Evolutionary conservation across 2,888 invertebrate species (phyloP).

Genomic region (Ramazzottius varieornatus): DNA sequence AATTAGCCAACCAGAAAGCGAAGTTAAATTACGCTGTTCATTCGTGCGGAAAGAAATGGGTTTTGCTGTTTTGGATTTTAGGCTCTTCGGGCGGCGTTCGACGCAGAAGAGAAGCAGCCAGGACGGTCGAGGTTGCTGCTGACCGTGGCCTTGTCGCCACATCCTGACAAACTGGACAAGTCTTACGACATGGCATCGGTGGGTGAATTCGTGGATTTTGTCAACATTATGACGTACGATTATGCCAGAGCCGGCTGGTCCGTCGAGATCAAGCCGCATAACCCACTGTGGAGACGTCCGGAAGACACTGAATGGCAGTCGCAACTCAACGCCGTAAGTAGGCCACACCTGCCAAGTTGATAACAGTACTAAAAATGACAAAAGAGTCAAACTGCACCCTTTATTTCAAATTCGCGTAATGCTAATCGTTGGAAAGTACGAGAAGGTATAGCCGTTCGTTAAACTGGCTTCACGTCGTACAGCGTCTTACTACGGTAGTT

Average conservation of each 20-base stretch:
- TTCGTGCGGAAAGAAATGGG: too few species aligned
- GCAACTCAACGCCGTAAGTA: slow-evolving; percentile 60
- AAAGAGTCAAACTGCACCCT: not conserved
- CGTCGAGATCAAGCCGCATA: slow-evolving; percentile 66
- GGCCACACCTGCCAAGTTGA: not conserved
- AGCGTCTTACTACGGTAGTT: not conserved
- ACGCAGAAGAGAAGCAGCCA: slow-evolving; percentile 53
- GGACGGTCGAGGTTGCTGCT: slow-evolving; percentile 49
- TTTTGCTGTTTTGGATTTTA: too few species aligned
- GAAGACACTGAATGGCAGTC: slow-evolving; percentile 59
- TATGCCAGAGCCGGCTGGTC: slow-evolving; percentile 68
- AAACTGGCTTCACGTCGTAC: too few species aligned
- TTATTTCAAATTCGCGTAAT: too few species aligned
- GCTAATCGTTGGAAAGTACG: not conserved
- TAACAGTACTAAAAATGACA: not conserved
- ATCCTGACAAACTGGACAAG: slow-evolving; percentile 68
- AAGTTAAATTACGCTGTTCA: not conserved
- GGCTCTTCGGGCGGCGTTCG: slow-evolving; percentile 66
- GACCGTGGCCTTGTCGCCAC: slow-evolving; percentile 79
- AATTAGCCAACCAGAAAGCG: not conserved
- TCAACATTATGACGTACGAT: slow-evolving; percentile 68
- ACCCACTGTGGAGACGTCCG: slow-evolving; percentile 45
- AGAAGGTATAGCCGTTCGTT: not conserved
- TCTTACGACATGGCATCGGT: slow-evolving; percentile 68
- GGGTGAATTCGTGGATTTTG: slow-evolving; percentile 66